phyloP scores from a whole-genome alignment of 1,140 invertebrate species.

The Subanguina moxae region DNA sequence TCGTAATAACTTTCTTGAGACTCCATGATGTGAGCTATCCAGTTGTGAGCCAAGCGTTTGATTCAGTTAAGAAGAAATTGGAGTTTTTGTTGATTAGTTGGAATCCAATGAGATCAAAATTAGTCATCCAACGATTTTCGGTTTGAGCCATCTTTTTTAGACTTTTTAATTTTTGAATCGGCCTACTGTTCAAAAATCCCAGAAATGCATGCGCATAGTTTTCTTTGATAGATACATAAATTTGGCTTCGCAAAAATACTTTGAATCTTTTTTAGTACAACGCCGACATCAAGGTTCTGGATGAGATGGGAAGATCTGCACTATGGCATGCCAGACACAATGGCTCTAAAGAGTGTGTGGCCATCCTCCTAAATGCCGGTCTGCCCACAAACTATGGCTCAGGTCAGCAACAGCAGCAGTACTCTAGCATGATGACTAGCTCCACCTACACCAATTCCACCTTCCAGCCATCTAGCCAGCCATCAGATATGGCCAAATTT shows the following conservation, averaged over 20 bases:
- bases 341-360: conserved; percentile 17
- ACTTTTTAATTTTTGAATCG: background rate
- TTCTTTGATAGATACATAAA: too few relatives aligned
- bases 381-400: background rate
- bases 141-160: too few relatives aligned
- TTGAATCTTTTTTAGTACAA: conserved; percentile 16
- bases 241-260: too few relatives aligned
- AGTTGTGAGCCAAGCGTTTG: too few relatives aligned
- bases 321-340: conserved; percentile 30
- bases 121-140: too few relatives aligned
- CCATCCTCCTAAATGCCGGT: conserved; percentile 21
- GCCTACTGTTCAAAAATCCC: too few relatives aligned
- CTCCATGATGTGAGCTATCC: too few relatives aligned
- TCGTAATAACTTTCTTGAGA: too few relatives aligned
- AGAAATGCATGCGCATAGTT: too few relatives aligned
- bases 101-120: too few relatives aligned
- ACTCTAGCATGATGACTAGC: background rate
- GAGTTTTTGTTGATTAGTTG: too few relatives aligned
- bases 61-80: too few relatives aligned
- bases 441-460: background rate
- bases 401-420: background rate
- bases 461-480: background rate
- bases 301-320: conserved; percentile 20
- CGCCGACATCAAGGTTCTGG: conserved; percentile 21
- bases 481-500: background rate